Base-by-base conservation (phyloP, 23 tunicate species). In the Pegea sp. region DNA sequence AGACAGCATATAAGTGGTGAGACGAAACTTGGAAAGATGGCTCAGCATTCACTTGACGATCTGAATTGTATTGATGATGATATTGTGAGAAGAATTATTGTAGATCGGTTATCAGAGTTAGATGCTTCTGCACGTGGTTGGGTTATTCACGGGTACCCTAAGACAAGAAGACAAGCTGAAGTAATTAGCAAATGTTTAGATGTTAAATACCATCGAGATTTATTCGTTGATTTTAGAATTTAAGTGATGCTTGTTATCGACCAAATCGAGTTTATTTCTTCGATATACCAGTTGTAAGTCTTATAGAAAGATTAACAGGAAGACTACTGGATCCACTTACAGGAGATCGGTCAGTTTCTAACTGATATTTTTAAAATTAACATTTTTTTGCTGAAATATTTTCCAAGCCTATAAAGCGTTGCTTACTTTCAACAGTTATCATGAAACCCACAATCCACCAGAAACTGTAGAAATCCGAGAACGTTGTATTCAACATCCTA, bases 61-160 rank as follows among this genome's bases (percentile, higher is more conserved):
- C 32, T 53, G 23, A 54, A 53, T 24, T 38, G 34, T 8, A 69
- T 78, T 7, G 77, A 77, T 5, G 63, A 66, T 56, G 58, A 66
- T 57, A 72, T 84, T 5, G 84, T 73, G 5, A 55, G 53, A 31
- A 84, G 73, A 34, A 62, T 71, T 1, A 29, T 84, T 4, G 61
- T 48, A 22, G 86, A 73, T 53, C 60, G 95, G 18, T 55, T 84
- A 44, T 68, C 70, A 22, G 58, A 74, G 28, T 68, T 84, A 1
- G 95, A 84, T 32, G 86, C 95, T 28, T 62, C 81, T 0, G 53
- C 86, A n/a, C 60, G 61, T 22, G 95, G 95, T 2, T 84, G 95
- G 95, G 95, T 84, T 26, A 57, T 84, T 21, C 95, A 84, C 30
- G 95, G 95, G 3, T 84, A 66, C 34, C 95, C 95, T 3, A 46